phyloP scores from a whole-genome alignment of 2,797 vertebrate species.

The Fistularia commersonii region DNA sequence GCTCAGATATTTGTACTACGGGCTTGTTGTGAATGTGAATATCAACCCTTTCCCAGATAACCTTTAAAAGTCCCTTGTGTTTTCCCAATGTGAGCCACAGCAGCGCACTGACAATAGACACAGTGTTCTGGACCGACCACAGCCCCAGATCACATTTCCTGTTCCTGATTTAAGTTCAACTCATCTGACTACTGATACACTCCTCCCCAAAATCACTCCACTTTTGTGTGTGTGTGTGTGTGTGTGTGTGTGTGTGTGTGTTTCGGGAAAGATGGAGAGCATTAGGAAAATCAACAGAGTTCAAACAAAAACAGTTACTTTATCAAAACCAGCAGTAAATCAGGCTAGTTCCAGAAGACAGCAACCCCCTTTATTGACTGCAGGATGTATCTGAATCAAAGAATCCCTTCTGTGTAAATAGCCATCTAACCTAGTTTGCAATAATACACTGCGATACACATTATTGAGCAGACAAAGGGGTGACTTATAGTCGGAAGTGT shows the following conservation, averaged over 20 bases:
- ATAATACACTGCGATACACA: slow-evolving; percentile 17
- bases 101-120: slow-evolving; percentile 60
- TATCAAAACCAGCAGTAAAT: slow-evolving; percentile 30
- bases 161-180: slow-evolving; percentile 73
- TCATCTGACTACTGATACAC: slow-evolving; percentile 68
- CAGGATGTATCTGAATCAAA: slow-evolving; percentile 42
- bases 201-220: slow-evolving; percentile 34
- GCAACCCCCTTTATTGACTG: slow-evolving; percentile 34
- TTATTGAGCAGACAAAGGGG: slow-evolving; percentile 2
- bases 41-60: slow-evolving; percentile 65
- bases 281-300: slow-evolving; percentile 16
- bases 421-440: slow-evolving; percentile 27
- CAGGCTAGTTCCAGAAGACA: slow-evolving; percentile 10
- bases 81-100: slow-evolving; percentile 57
- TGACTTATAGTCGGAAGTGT: slow-evolving; percentile 24
- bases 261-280: slow-evolving; percentile 6
- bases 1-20: slow-evolving; percentile 6
- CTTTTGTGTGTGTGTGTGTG: slow-evolving; percentile 13
- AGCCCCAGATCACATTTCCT: slow-evolving; percentile 71
- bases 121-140: slow-evolving; percentile 62
- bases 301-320: slow-evolving; percentile 21
- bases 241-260: background rate
- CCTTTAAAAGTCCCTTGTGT: slow-evolving; percentile 67
- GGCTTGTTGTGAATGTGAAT: slow-evolving; percentile 39
- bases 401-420: slow-evolving; percentile 27